Conservation (phyloP, 2,113 vertebrate species). For the Microcebus tavaratra region DNA sequence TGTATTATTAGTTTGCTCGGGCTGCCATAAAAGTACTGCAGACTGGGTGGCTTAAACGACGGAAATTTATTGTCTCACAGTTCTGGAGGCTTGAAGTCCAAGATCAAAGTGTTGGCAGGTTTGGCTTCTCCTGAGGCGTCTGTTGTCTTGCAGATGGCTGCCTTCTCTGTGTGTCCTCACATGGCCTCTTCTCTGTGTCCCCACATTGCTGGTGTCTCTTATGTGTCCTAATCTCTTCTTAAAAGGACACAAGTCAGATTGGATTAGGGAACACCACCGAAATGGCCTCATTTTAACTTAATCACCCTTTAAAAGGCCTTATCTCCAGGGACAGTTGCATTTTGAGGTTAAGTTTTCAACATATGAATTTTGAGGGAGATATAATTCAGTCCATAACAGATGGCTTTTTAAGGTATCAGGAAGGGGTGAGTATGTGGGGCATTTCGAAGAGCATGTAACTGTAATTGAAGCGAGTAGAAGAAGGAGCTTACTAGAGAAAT, state of each 20-base stretch:
- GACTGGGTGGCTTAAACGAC: not conserved
- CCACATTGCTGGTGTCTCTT: not conserved
- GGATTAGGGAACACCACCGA: not conserved
- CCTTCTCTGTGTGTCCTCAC: conserved; percentile 31
- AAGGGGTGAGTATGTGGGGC: not conserved
- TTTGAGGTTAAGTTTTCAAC: conserved; percentile 20
- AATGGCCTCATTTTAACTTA: not conserved
- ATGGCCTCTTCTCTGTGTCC: not conserved
- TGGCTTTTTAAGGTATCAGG: not conserved
- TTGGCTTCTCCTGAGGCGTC: conserved; percentile 51
- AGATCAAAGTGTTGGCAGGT: conserved; percentile 52
- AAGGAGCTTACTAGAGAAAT: not conserved
- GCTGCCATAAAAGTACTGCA: not conserved
- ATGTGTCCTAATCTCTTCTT: not conserved
- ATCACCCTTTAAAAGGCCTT: conserved; percentile 23
- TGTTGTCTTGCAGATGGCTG: not conserved
- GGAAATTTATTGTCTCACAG: conserved; percentile 31
- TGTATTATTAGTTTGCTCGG: not conserved
- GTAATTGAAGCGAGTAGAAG: not conserved
- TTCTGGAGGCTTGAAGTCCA: conserved; percentile 29
- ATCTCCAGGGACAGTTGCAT: not conserved
- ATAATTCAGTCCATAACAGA: not conserved
- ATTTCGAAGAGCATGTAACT: not conserved
- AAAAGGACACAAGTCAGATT: conserved; percentile 3
- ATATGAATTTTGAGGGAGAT: not conserved